Conservation (phyloP, 2,888 invertebrate species). For the Noctua janthina region DNA sequence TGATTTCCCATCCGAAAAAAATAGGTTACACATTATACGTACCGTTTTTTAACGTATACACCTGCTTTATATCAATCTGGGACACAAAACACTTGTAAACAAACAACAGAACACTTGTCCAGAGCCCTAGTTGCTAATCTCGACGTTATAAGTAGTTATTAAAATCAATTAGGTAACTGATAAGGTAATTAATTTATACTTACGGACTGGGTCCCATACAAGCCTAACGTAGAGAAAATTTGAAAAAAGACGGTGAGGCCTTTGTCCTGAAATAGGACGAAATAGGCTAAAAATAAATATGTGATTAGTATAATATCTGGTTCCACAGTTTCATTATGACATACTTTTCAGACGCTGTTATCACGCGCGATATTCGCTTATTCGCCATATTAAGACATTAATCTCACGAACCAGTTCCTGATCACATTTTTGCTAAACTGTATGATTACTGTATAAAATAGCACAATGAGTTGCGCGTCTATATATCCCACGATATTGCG, state of each 20-base stretch:
- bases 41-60: not conserved
- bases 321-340: too few species aligned
- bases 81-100: not conserved
- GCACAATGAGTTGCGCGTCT: slow-evolving; percentile 65
- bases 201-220: not conserved
- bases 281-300: not conserved
- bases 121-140: not conserved
- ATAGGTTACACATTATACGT: not conserved
- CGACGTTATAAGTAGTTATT: too few species aligned
- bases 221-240: not conserved
- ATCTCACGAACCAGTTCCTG: slow-evolving; percentile 37
- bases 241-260: not conserved
- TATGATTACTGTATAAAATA: slow-evolving; percentile 58
- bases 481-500: slow-evolving; percentile 66
- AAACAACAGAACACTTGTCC: not conserved
- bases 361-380: not conserved
- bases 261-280: not conserved
- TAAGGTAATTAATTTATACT: not conserved
- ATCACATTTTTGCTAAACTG: slow-evolving; percentile 48
- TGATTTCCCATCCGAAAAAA: too few species aligned
- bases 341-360: not conserved
- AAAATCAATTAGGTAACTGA: not conserved
- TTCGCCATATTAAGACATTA: not conserved
- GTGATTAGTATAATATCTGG: not conserved
- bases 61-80: not conserved